Percentiles rank a stretch among this genome's conserved stretches.
Evolutionary conservation across 2,113 vertebrate species (phyloP).

Genomic region (Sylvia atricapilla): DNA sequence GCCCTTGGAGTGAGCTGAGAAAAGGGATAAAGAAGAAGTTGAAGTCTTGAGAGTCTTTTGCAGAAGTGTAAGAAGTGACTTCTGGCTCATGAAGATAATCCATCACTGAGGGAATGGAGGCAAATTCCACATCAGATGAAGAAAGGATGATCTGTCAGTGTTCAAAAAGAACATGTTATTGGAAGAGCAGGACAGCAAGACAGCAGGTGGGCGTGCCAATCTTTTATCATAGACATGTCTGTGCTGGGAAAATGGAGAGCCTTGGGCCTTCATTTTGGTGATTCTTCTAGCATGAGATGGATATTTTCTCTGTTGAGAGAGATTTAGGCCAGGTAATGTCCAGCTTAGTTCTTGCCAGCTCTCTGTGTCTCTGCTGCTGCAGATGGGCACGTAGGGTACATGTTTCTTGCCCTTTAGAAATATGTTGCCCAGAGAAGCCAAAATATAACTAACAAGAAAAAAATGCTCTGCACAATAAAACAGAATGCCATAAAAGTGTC

Average conservation of each 20-base stretch:
- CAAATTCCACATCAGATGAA: background rate
- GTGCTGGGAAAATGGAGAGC: background rate
- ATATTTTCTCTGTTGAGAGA: background rate
- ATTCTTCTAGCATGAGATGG: background rate
- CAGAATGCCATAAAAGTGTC: conserved; percentile 54
- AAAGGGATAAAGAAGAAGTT: background rate
- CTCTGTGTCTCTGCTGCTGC: background rate
- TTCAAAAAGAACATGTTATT: background rate
- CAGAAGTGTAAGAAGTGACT: background rate
- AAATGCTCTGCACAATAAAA: conserved; percentile 47
- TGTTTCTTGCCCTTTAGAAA: conserved; percentile 26
- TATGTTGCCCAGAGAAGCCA: conserved; percentile 33
- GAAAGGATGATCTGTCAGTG: background rate
- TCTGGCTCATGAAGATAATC: background rate
- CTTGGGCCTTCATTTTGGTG: background rate
- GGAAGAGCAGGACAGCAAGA: background rate
- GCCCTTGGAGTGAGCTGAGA: background rate
- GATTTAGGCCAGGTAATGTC: background rate
- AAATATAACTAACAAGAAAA: conserved; percentile 47
- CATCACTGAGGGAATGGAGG: background rate
- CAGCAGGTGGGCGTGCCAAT: background rate
- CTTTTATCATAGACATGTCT: background rate
- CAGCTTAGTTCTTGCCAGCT: background rate
- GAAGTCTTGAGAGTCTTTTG: background rate
- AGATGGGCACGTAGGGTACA: background rate